Evolutionary conservation across 2,888 invertebrate species (phyloP).

Genomic region (Lamellibrachia satsuma): DNA sequence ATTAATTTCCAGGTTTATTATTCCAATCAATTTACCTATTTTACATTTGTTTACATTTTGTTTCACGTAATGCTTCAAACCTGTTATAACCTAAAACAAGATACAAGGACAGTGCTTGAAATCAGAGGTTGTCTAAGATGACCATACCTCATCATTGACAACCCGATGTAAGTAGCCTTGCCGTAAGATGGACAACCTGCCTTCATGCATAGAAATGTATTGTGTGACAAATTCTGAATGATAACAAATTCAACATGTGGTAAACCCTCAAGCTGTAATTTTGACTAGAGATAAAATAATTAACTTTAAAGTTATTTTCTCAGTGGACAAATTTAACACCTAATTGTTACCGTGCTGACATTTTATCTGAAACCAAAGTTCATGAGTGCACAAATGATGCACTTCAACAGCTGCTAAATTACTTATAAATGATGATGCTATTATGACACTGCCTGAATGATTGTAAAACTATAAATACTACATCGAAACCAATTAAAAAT

Average conservation of each 20-base stretch:
- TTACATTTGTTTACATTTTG: too few relatives aligned
- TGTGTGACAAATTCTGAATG: not conserved
- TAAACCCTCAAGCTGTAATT: not conserved
- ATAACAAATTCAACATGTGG: not conserved
- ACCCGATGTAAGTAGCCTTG: not conserved
- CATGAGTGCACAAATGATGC: not conserved
- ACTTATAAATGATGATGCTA: not conserved
- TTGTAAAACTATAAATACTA: not conserved
- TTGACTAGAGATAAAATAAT: not conserved
- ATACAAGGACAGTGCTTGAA: too few relatives aligned
- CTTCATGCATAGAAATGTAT: not conserved
- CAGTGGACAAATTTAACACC: not conserved
- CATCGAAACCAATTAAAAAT: not conserved
- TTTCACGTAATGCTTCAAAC: too few relatives aligned
- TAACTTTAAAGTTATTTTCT: not conserved
- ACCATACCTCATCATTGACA: not conserved
- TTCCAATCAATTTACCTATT: not conserved
- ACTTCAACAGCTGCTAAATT: not conserved
- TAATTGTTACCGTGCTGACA: not conserved
- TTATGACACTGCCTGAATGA: not conserved
- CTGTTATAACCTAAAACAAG: too few relatives aligned
- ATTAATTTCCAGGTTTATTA: not conserved
- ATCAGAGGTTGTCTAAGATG: too few relatives aligned
- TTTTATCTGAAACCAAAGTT: not conserved
- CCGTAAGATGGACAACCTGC: not conserved